Conservation (phyloP, 92 coral and sea anemone genomes). For the Palythoa grandiflora region DNA sequence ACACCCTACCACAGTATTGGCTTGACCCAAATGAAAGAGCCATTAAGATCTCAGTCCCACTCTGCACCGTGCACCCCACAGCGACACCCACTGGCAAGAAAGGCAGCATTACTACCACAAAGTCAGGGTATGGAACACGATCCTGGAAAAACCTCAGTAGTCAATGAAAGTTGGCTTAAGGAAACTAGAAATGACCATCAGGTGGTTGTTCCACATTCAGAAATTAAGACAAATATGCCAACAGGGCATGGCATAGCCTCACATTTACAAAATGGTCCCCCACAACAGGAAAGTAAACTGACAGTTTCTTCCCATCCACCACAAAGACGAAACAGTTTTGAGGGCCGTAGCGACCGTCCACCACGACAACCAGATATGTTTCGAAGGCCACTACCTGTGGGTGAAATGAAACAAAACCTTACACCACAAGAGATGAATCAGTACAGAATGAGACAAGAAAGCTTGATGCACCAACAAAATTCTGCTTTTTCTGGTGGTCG, state of each 20-base stretch:
- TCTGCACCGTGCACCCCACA: constrained; percentile 92
- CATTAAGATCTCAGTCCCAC: constrained; percentile 44
- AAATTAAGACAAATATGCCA: not conserved
- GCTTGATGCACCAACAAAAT: constrained; percentile 24
- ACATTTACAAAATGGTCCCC: constrained; percentile 22
- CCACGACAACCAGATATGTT: constrained; percentile 22
- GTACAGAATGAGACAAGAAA: constrained; percentile 53
- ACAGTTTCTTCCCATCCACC: constrained; percentile 2
- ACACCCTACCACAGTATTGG: constrained; percentile 71
- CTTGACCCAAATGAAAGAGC: constrained; percentile 25
- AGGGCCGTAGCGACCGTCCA: constrained; percentile 10
- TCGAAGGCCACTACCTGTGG: constrained; percentile 23
- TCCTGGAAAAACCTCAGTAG: not conserved
- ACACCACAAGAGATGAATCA: constrained; percentile 50
- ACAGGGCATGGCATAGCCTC: not conserved
- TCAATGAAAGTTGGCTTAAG: not conserved
- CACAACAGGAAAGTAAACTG: constrained; percentile 3
- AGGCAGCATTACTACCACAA: constrained; percentile 52
- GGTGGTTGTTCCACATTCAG: not conserved
- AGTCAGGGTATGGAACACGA: constrained; percentile 3
- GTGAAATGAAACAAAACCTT: constrained; percentile 47
- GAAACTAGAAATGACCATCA: not conserved
- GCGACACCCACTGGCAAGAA: constrained; percentile 72
- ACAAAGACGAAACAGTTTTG: constrained; percentile 21
- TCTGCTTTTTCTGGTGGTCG: constrained; percentile 20